A percentile compares a stretch with the other conserved stretches of the same genome.
Evolutionary conservation across 2,888 invertebrate species (phyloP).

Genomic region (Pollenia amentaria): DNA sequence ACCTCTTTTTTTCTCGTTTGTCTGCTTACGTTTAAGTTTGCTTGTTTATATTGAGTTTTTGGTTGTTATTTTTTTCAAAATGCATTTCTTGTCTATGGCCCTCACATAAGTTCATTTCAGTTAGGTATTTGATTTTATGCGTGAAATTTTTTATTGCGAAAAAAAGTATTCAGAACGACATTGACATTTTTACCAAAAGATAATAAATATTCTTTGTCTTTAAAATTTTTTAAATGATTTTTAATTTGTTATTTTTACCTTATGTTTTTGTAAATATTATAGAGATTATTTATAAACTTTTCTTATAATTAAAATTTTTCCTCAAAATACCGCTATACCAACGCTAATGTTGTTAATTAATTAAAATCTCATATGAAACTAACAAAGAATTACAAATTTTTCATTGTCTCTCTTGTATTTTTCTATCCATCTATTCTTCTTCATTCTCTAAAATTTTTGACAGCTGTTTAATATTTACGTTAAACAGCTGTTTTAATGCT

Average conservation of each 20-base stretch:
- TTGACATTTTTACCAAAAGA: constrained; percentile 16
- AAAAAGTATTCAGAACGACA: constrained; percentile 1
- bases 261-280: constrained; percentile 5
- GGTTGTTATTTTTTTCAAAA: background rate
- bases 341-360: constrained; percentile 52
- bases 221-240: background rate
- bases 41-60: background rate
- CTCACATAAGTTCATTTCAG: background rate
- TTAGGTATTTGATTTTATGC: background rate
- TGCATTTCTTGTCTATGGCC: background rate
- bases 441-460: background rate
- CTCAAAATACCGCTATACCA: background rate
- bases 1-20: background rate
- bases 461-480: constrained; percentile 44
- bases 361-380: constrained; percentile 59
- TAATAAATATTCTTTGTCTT: background rate
- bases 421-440: background rate
- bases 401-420: constrained; percentile 8
- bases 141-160: background rate
- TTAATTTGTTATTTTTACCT: constrained; percentile 16
- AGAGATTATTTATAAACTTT: background rate
- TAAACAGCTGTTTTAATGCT: constrained; percentile 16
- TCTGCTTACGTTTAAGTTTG: constrained; percentile 17
- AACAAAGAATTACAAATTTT: constrained; percentile 49
- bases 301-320: background rate